Percentiles rank a stretch among this genome's conserved stretches.
These are phyloP conservation scores for Xenops minutus DNA, from an alignment of 2,797 vertebrate genomes.

Conservation along the genomic window DNA sequence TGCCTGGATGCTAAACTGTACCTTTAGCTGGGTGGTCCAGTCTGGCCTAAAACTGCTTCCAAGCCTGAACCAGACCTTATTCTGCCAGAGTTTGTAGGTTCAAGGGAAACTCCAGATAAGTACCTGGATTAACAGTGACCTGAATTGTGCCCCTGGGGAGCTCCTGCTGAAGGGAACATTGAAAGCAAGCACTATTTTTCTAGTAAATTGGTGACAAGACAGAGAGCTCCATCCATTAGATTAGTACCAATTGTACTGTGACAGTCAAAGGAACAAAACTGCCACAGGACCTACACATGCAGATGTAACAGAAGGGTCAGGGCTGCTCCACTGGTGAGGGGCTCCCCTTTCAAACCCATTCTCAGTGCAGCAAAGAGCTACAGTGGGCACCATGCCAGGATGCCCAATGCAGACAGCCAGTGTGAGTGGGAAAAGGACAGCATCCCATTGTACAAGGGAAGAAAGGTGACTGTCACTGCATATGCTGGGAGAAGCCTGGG, in stretches of 20 bases:
- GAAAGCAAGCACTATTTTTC: background rate
- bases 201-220: background rate
- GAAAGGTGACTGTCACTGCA: background rate
- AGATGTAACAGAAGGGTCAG: background rate
- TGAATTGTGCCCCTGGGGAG: background rate
- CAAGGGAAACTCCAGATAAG: background rate
- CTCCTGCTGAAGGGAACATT: background rate
- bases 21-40: background rate
- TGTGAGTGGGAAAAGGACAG: background rate
- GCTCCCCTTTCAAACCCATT: background rate
- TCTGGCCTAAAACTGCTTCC: background rate
- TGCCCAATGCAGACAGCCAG: background rate
- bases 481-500: background rate
- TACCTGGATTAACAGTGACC: background rate
- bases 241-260: background rate
- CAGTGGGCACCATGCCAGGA: background rate
- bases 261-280: background rate
- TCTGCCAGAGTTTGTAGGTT: background rate
- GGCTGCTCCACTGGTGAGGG: background rate
- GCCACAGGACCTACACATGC: background rate
- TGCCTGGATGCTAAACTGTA: background rate
- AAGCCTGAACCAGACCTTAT: background rate
- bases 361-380: background rate
- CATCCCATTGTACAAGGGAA: background rate
- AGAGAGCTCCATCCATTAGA: background rate